Evolutionary conservation across 2,113 vertebrate genomes (phyloP), one percentile per base, ranked within the genome.

Genomic region (Macquaria australasica): DNA sequence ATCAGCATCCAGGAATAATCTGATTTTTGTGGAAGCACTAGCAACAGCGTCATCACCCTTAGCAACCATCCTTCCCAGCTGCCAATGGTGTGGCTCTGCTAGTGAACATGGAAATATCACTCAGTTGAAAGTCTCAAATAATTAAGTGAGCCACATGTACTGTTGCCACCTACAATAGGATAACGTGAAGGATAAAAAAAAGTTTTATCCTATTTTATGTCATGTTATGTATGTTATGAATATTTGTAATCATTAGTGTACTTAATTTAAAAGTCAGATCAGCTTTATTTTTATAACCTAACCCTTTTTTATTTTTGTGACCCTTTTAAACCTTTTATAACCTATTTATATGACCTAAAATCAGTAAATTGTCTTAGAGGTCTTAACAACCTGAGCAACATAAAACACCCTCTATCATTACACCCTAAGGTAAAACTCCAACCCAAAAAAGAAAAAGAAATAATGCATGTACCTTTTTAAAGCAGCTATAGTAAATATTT

Each of bases 1-100:
- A 90, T 89, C 77, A 78, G 84, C 69, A 79, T 56, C 62, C 4
- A 79, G 86, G 75, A 84, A 53, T 86, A 88, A 91, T 93, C 79
- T 0, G 25, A 86, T 89, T 90, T 85, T 78, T 74, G 77, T n/a
- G 39, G 79, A 60, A 79, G 71, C 87, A 86, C 53, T 77, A 71
- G 88, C 90, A 94, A 91, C 89, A 90, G 77, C 88, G 87, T 92
- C 90, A 89, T 84, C 83, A 16, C 60, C 85, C 89, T 71, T 86
- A 76, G 87, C 85, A 91, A 92, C 90, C 73, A 34, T 70, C 60
- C 4, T 67, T 72, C 28, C 56, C 60, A 78, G 51, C 71, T 43
- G 55, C 58, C 84, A 86, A 3, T 73, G 41, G 25, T 59, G 72
- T 23, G 31, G 58, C 69, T 78, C 58, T 18, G 10, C 48, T 39